Percentiles rank a stretch among this genome's conserved stretches.
These are phyloP conservation scores for Pseudomugil tenellus DNA, from an alignment of 2,797 vertebrate species.

Conservation along the genomic window DNA sequence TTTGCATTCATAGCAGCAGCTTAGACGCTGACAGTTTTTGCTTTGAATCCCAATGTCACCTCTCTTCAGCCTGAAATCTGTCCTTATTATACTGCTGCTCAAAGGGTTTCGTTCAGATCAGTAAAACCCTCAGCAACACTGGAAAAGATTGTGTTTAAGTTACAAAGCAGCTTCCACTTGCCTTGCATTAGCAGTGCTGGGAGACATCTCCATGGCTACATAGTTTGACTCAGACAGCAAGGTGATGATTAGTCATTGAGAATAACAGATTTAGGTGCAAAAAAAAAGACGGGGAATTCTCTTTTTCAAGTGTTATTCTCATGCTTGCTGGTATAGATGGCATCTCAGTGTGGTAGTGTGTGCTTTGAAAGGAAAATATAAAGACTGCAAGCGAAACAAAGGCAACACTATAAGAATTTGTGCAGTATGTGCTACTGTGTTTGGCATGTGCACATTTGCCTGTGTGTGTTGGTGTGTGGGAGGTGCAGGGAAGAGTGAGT, in stretches of 20 bases:
- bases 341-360: slow-evolving; percentile 50
- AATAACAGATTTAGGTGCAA: slow-evolving; percentile 52
- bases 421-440: slow-evolving; percentile 5
- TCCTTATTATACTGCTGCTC: slow-evolving; percentile 34
- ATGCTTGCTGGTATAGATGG: slow-evolving; percentile 36
- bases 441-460: not conserved
- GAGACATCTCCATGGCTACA: slow-evolving; percentile 72
- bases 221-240: slow-evolving; percentile 67
- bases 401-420: slow-evolving; percentile 23
- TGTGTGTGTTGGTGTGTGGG: slow-evolving; percentile 44
- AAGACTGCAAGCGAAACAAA: not conserved
- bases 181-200: slow-evolving; percentile 42
- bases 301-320: slow-evolving; percentile 45
- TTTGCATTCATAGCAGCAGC: slow-evolving; percentile 37
- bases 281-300: slow-evolving; percentile 28
- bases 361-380: slow-evolving; percentile 32
- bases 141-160: slow-evolving; percentile 45
- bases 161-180: slow-evolving; percentile 46
- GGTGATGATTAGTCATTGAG: slow-evolving; percentile 67
- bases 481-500: slow-evolving; percentile 32
- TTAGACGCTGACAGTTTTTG: slow-evolving; percentile 20
- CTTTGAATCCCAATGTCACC: slow-evolving; percentile 48
- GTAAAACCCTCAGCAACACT: slow-evolving; percentile 39
- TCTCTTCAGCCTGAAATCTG: slow-evolving; percentile 30
- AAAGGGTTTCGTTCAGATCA: slow-evolving; percentile 32